These are phyloP conservation scores for Campylomormyrus numenius DNA, from an alignment of 2,113 vertebrate species.

Conservation along the genomic window DNA sequence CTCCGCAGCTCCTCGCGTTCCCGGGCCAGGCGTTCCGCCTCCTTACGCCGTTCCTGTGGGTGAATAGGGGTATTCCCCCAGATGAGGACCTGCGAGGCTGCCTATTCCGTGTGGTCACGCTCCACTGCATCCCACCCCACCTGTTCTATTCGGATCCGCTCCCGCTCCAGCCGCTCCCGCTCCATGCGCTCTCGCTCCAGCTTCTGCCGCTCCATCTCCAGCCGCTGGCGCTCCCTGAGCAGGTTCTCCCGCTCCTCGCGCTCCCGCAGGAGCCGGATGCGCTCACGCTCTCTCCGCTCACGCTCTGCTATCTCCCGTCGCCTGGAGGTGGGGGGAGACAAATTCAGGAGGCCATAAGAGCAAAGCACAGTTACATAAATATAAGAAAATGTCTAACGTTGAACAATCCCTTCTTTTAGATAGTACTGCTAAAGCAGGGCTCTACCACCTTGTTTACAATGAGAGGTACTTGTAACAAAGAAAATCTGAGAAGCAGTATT, in stretches of 20 bases:
- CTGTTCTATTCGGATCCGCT: constrained; percentile 93
- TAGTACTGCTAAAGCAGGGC: not conserved
- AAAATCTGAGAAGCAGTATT: not conserved
- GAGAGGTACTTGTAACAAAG: not conserved
- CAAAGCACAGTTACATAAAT: not conserved
- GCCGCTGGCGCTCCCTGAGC: constrained; percentile 82
- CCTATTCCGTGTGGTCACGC: not conserved
- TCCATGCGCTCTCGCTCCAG: constrained; percentile 92
- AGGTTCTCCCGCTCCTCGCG: constrained; percentile 87
- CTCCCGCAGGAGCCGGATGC: constrained; percentile 78
- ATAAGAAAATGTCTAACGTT: not conserved
- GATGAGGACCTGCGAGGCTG: not conserved
- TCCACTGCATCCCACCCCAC: constrained; percentile 46
- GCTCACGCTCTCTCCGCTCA: constrained; percentile 76
- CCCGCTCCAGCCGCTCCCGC: constrained; percentile 87
- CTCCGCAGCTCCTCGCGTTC: constrained; percentile 87
- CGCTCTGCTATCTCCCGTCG: constrained; percentile 83
- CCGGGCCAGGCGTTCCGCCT: constrained; percentile 85
- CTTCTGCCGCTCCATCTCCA: constrained; percentile 93
- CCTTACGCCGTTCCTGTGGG: constrained; percentile 84
- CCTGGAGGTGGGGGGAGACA: constrained; percentile 45
- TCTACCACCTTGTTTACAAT: not conserved
- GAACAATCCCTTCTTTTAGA: not conserved
- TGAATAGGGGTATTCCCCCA: not conserved
- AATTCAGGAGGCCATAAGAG: not conserved